Evolutionary conservation across 2,888 invertebrate species (phyloP), one percentile per base, ranked within the genome.

Genomic region (Morpho helenor): DNA sequence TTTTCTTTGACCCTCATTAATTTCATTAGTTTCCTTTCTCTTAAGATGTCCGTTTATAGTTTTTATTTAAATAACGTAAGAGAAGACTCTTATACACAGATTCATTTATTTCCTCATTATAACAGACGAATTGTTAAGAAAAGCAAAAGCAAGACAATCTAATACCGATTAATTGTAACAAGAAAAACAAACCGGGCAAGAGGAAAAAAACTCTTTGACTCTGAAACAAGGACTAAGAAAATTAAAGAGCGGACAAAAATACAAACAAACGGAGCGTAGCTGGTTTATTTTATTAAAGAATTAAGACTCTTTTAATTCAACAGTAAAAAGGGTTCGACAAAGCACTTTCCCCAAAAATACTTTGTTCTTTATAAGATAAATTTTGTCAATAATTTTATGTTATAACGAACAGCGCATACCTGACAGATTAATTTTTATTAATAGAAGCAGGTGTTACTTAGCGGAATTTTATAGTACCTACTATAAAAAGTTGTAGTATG

Each of bases 241-340:
- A 72, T 75, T 67, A 69, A 70, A 72, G 65, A 68, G 68, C 65
- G 68, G 66, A 67, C 64, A 69, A 75, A 74, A 75, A 76, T 74
- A 73, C 70, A 73, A 75, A 72, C 71, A 79, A 74, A 76, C 70
- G 69, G 66, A 72, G 60, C 65, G 67, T 64, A 65, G 68, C 72
- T 68, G 72, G 64, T 75, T 72, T 77, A 74, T 77, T 80, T 77
- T 77, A 79, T 75, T 76, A 76, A 76, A 66, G 75, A 81, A 81
- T 82, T 77, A 77, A 74, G 67, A 70, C 71, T 70, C 64, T 69
- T 72, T 71, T 75, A 71, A 70, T 69, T 70, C 70, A 71, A 73
- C 67, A 75, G 60, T 49, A 57, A 77, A 80, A 76, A 72, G 74
- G 71, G 66, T 77, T 73, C 64, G 66, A 71, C 71, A 73, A 74